These are phyloP conservation scores for Seriola rivoliana DNA, from an alignment of 2,113 vertebrate genomes.

Conservation along the genomic window DNA sequence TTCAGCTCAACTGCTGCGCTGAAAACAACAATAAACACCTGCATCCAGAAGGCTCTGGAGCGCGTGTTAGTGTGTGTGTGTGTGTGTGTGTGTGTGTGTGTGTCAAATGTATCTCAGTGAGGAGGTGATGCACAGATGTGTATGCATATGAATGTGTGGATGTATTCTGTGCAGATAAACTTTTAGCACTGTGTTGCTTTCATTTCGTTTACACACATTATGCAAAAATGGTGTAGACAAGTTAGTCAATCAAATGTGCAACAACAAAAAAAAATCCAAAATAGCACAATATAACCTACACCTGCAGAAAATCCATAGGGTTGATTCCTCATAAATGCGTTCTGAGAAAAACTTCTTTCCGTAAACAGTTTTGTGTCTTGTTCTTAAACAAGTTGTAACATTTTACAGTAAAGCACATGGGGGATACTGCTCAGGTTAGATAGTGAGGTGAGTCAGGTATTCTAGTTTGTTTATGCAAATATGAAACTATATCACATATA, in stretches of 20 bases:
- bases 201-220: neutral
- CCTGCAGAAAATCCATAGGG: neutral
- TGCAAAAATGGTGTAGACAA: neutral
- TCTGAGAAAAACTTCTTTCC: too few species aligned
- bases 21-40: constrained; percentile 48
- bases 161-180: constrained; percentile 4
- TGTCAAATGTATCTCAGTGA: constrained; percentile 9
- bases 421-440: neutral
- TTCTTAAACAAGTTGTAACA: neutral
- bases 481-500: neutral
- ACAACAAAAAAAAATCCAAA: neutral
- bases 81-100: constrained; percentile 8
- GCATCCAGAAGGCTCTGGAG: neutral
- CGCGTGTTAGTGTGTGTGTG: constrained; percentile 16
- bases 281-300: neutral
- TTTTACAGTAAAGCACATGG: neutral
- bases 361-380: neutral
- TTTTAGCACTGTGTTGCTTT: constrained; percentile 1
- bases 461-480: neutral
- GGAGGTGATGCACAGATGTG: neutral
- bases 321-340: neutral
- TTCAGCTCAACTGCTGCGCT: constrained; percentile 19
- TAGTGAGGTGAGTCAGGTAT: neutral
- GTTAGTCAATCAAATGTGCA: constrained; percentile 4
- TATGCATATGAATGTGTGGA: neutral